Conservation (phyloP, 2,888 invertebrate species). For the Chirona hameri region DNA sequence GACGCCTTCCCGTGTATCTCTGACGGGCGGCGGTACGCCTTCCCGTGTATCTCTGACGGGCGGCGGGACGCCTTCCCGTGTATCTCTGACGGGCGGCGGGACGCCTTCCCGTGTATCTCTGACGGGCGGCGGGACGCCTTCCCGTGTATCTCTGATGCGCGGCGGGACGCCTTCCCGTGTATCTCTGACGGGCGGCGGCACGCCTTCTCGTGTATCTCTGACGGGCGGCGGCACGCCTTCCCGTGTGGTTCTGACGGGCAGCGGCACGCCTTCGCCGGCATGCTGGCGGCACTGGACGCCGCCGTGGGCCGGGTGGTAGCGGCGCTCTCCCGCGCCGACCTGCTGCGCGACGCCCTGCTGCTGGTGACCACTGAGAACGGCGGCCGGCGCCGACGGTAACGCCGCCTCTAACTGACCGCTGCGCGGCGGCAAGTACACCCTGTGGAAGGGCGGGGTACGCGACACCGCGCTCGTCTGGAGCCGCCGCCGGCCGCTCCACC, state of each 20-base stretch:
- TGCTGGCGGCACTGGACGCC: slow-evolving; percentile 60
- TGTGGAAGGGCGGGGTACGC: slow-evolving; percentile 90
- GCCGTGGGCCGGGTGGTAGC: slow-evolving; percentile 73
- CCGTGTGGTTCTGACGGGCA: too few relatives aligned
- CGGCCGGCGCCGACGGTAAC: slow-evolving; percentile 67
- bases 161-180: slow-evolving; percentile 61
- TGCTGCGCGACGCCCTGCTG: slow-evolving; percentile 76
- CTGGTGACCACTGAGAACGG: slow-evolving; percentile 87
- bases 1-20: slow-evolving; percentile 64
- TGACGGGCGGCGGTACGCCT: slow-evolving; percentile 55
- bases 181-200: slow-evolving; percentile 59
- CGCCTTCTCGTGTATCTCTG: too few relatives aligned
- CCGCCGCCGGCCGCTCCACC: slow-evolving; percentile 50
- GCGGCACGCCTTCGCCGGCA: slow-evolving; percentile 48
- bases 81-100: too few relatives aligned
- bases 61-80: too few relatives aligned
- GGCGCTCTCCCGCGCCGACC: slow-evolving; percentile 61
- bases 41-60: slow-evolving; percentile 63
- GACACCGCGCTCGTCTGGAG: slow-evolving; percentile 78
- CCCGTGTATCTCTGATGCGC: too few relatives aligned
- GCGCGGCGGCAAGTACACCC: slow-evolving; percentile 51
- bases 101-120: slow-evolving; percentile 63
- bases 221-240: slow-evolving; percentile 60
- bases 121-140: slow-evolving; percentile 54
- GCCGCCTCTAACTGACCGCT: slow-evolving; percentile 62